Evolutionary conservation across 2,797 vertebrate species (phyloP).

Genomic region (Benthosema pterotum): DNA sequence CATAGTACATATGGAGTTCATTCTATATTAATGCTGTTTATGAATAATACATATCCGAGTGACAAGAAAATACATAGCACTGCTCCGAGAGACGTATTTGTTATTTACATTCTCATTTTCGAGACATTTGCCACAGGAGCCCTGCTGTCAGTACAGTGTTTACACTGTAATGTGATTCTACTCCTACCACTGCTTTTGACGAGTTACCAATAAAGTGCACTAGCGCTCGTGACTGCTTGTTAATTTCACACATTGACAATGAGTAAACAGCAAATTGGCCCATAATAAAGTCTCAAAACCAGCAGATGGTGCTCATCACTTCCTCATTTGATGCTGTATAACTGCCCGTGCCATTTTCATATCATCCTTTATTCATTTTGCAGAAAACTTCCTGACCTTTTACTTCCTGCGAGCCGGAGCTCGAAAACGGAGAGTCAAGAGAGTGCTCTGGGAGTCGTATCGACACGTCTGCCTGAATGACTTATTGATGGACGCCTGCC

Average conservation of each 20-base stretch:
- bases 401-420: slow-evolving; percentile 17
- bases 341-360: slow-evolving; percentile 26
- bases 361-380: slow-evolving; percentile 54
- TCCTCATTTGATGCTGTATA: slow-evolving; percentile 35
- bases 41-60: no score
- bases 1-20: no score
- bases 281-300: slow-evolving; percentile 49
- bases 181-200: no score
- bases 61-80: no score
- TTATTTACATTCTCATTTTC: no score
- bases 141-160: no score
- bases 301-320: slow-evolving; percentile 68
- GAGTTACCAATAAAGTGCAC: no score
- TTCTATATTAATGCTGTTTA: no score
- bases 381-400: slow-evolving; percentile 3
- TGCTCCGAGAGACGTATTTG: no score
- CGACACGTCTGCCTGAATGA: slow-evolving; percentile 66
- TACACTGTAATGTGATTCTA: no score
- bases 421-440: slow-evolving; percentile 36
- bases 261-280: slow-evolving; percentile 15
- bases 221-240: background rate
- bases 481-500: slow-evolving; percentile 73
- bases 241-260: slow-evolving; percentile 12
- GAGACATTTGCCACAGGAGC: no score
- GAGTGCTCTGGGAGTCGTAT: slow-evolving; percentile 26